A percentile compares a stretch with the other conserved stretches of the same genome.
phyloP scores from a whole-genome alignment of 1,140 invertebrate genomes.

The Palaemon carinicauda region DNA sequence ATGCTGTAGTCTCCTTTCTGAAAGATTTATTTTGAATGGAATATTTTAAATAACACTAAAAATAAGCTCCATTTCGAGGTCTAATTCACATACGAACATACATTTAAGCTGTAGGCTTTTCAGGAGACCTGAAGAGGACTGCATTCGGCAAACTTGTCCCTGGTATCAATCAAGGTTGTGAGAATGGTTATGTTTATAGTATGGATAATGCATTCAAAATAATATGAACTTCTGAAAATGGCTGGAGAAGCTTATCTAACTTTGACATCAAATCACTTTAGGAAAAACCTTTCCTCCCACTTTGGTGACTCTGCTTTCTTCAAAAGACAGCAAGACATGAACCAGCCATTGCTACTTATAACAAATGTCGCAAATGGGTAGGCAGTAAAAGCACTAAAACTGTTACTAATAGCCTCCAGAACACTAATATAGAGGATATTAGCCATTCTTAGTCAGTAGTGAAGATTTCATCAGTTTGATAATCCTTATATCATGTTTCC shows the following conservation, averaged over 20 bases:
- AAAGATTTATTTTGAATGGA: too few relatives aligned
- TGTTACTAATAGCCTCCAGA: neutral
- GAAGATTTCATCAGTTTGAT: neutral
- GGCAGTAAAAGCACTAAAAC: neutral
- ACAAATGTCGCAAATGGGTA: neutral
- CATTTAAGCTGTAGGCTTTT: neutral
- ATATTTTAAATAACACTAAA: too few relatives aligned
- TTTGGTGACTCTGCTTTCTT: neutral
- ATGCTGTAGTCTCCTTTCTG: too few relatives aligned
- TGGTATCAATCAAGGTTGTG: neutral
- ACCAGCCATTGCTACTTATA: neutral
- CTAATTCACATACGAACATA: too few relatives aligned
- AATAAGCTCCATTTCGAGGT: too few relatives aligned
- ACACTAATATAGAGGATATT: neutral
- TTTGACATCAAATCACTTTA: neutral
- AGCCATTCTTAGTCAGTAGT: neutral
- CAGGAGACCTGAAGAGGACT: neutral
- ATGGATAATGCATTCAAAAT: neutral
- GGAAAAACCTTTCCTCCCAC: neutral
- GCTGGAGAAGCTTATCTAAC: neutral
- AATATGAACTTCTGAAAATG: neutral
- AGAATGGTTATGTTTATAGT: slow-evolving; percentile 15
- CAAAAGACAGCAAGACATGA: neutral
- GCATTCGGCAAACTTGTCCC: neutral
- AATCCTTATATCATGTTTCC: neutral